phyloP scores from a whole-genome alignment of 2,113 vertebrate genomes.

The Pseudopodoces humilis region DNA sequence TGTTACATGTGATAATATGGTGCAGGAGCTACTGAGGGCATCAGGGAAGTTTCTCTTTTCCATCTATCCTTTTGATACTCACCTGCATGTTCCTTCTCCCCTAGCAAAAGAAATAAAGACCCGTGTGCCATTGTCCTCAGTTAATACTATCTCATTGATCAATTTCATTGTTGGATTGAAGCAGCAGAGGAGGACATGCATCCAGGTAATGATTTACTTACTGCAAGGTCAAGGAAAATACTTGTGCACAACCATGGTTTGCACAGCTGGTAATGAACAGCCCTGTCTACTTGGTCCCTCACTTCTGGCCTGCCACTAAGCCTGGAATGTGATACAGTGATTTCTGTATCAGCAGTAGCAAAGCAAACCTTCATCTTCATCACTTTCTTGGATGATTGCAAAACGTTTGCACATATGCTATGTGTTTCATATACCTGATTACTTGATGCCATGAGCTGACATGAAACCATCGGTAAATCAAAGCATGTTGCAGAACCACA shows the following conservation, averaged over 20 bases:
- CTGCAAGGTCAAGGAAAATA: not conserved
- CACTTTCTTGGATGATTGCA: not conserved
- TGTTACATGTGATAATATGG: not conserved
- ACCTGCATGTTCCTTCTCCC: not conserved
- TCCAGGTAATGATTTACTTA: not conserved
- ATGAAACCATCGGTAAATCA: not conserved
- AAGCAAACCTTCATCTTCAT: not conserved
- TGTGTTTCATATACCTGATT: not conserved
- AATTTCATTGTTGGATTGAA: not conserved
- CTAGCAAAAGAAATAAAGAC: not conserved
- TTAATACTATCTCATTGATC: not conserved
- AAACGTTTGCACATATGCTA: not conserved
- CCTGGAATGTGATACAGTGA: not conserved
- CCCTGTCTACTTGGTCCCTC: too few species aligned
- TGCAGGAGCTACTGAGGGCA: not conserved
- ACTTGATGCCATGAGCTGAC: not conserved
- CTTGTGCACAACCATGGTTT: not conserved
- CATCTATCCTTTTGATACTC: not conserved
- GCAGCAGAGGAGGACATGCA: not conserved
- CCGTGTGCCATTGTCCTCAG: not conserved
- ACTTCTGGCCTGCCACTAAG: not conserved
- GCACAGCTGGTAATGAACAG: not conserved
- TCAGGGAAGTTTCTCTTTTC: not conserved
- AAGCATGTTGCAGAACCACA: not conserved
- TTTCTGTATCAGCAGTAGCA: not conserved